These are phyloP conservation scores for Gallinago undulata DNA, from an alignment of 2,113 vertebrate species.

Conservation along the genomic window DNA sequence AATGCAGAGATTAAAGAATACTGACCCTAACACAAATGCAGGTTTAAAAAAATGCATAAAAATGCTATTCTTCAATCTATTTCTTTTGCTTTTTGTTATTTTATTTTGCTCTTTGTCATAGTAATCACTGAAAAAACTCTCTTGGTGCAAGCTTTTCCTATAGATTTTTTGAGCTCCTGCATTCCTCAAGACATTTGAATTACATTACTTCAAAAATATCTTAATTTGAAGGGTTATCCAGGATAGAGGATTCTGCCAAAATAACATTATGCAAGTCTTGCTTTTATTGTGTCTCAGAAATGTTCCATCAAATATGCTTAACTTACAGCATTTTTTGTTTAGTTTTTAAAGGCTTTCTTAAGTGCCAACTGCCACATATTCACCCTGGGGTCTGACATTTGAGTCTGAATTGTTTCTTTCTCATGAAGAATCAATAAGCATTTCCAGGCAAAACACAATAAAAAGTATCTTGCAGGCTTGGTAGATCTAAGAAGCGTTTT, in stretches of 20 bases:
- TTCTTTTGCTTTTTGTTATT: neutral
- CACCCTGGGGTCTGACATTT: conserved; percentile 47
- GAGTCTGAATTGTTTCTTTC: conserved; percentile 52
- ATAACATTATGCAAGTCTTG: neutral
- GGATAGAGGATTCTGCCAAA: neutral
- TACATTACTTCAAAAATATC: neutral
- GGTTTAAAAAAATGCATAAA: neutral
- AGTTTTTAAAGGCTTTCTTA: conserved; percentile 38
- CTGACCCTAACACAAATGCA: neutral
- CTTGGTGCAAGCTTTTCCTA: neutral
- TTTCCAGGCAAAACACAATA: conserved; percentile 47
- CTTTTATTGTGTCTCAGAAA: conserved; percentile 21
- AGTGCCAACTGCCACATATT: conserved; percentile 54
- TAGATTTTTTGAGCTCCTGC: neutral
- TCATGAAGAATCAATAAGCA: conserved; percentile 47
- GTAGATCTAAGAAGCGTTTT: neutral
- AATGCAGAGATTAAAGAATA: neutral
- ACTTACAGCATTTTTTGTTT: neutral
- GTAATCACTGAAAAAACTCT: neutral
- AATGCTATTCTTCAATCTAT: neutral
- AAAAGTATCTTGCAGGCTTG: conserved; percentile 6
- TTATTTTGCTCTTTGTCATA: neutral
- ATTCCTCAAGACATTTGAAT: conserved; percentile 15
- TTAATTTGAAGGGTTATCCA: neutral
- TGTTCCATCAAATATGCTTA: neutral